These are phyloP conservation scores for Sebastes fasciatus DNA, from an alignment of 2,113 vertebrate species.

Conservation along the genomic window DNA sequence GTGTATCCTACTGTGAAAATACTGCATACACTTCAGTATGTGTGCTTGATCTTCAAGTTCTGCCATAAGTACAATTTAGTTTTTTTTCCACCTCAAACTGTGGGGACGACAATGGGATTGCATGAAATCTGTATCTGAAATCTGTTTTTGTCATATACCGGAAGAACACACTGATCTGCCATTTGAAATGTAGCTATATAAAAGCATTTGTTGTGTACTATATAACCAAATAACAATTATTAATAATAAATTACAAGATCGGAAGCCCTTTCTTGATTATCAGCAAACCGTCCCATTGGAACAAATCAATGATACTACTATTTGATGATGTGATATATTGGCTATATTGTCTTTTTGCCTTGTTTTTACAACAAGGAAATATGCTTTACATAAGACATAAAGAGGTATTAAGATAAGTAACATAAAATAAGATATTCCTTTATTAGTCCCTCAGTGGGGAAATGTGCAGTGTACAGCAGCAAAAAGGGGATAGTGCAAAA, in stretches of 20 bases:
- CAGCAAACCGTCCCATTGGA: background rate
- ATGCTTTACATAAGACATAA: background rate
- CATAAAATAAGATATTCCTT: background rate
- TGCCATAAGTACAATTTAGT: background rate
- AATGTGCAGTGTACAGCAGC: too few species aligned
- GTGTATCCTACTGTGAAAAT: background rate
- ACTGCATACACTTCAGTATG: background rate
- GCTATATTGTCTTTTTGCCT: background rate
- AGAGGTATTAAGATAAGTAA: background rate
- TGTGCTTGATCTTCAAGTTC: too few species aligned
- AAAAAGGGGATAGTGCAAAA: too few species aligned
- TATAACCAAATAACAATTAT: background rate
- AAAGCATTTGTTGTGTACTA: background rate
- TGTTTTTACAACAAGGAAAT: background rate
- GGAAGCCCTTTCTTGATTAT: background rate
- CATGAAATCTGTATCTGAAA: background rate
- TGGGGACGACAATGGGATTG: background rate
- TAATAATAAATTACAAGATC: background rate
- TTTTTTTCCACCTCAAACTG: background rate
- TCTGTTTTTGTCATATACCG: background rate
- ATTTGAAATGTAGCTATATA: background rate
- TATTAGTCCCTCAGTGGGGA: too few species aligned
- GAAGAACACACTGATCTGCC: background rate
- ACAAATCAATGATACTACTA: background rate
- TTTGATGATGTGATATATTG: background rate